Evolutionary conservation across 2,113 vertebrate genomes (phyloP).

Genomic region (Candoia aspera): DNA sequence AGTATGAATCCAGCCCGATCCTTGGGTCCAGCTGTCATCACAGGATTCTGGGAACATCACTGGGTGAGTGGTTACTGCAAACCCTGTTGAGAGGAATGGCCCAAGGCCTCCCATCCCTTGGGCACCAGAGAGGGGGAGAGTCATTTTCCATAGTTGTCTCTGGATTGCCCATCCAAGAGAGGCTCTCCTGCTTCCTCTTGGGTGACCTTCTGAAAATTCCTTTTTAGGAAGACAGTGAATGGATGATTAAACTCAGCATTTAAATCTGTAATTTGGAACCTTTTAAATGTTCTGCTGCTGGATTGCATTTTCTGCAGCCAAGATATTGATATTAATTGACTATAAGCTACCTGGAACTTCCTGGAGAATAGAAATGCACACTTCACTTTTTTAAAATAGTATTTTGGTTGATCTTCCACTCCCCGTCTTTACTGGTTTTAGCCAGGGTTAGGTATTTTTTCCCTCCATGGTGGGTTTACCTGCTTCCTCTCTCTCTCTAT

Average conservation of each 20-base stretch:
- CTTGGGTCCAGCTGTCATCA: constrained; percentile 79
- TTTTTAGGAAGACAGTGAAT: not conserved
- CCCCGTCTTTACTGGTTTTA: not conserved
- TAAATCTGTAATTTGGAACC: not conserved
- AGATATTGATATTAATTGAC: not conserved
- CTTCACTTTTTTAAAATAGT: not conserved
- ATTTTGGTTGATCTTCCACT: not conserved
- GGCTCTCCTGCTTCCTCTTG: not conserved
- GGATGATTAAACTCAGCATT: not conserved
- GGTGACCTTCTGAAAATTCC: not conserved
- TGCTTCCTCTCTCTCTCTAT: not conserved
- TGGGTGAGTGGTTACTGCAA: constrained; percentile 72
- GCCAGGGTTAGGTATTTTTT: not conserved
- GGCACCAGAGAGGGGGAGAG: not conserved
- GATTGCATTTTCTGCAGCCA: not conserved
- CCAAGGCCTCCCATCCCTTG: not conserved
- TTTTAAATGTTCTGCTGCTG: not conserved
- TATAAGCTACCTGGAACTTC: not conserved
- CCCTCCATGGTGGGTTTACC: not conserved
- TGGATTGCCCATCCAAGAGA: not conserved
- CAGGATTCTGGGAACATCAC: constrained; percentile 81
- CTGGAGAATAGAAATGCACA: not conserved
- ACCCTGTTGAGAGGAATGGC: not conserved
- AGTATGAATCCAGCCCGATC: constrained; percentile 83
- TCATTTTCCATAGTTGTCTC: not conserved